Evolutionary conservation across 2,888 invertebrate species (phyloP).

Genomic region (Drosophila histrio): DNA sequence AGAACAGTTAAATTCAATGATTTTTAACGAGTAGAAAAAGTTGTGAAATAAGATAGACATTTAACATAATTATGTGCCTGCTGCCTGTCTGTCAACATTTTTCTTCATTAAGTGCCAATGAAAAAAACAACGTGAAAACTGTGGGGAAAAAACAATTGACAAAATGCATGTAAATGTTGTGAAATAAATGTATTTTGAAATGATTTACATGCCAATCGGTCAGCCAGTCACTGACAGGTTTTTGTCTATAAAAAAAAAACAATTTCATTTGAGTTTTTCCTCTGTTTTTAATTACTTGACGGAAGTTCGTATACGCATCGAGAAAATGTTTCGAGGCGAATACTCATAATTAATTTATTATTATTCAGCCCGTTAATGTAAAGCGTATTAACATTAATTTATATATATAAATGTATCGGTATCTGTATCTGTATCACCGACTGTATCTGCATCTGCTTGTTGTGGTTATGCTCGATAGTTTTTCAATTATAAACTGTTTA

Average conservation of each 20-base stretch:
- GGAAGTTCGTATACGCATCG: slow-evolving; percentile 28
- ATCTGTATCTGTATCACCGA: slow-evolving; percentile 13
- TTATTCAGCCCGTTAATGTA: slow-evolving; percentile 52
- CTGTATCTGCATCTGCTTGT: not conserved
- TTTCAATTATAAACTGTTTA: slow-evolving; percentile 44
- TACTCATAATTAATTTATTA: slow-evolving; percentile 60
- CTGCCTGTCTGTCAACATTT: slow-evolving; percentile 33
- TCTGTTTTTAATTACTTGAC: slow-evolving; percentile 60
- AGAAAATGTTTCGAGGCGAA: slow-evolving; percentile 23
- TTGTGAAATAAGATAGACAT: slow-evolving; percentile 28
- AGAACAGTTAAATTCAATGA: slow-evolving; percentile 6
- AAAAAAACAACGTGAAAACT: slow-evolving; percentile 11
- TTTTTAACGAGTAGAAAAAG: slow-evolving; percentile 20
- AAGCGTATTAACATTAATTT: slow-evolving; percentile 56
- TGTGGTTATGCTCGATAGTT: slow-evolving; percentile 19
- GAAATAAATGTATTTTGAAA: slow-evolving; percentile 30
- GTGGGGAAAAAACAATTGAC: slow-evolving; percentile 21
- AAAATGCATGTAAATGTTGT: slow-evolving; percentile 27
- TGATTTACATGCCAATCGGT: slow-evolving; percentile 46
- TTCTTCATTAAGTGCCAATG: slow-evolving; percentile 52
- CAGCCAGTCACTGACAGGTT: slow-evolving; percentile 10
- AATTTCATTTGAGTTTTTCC: slow-evolving; percentile 5
- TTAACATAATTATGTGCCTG: slow-evolving; percentile 24
- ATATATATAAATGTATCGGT: slow-evolving; percentile 9
- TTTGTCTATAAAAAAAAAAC: slow-evolving; percentile 14